phyloP scores from a whole-genome alignment of 2,113 vertebrate genomes.

The Ctenodactylus gundi region DNA sequence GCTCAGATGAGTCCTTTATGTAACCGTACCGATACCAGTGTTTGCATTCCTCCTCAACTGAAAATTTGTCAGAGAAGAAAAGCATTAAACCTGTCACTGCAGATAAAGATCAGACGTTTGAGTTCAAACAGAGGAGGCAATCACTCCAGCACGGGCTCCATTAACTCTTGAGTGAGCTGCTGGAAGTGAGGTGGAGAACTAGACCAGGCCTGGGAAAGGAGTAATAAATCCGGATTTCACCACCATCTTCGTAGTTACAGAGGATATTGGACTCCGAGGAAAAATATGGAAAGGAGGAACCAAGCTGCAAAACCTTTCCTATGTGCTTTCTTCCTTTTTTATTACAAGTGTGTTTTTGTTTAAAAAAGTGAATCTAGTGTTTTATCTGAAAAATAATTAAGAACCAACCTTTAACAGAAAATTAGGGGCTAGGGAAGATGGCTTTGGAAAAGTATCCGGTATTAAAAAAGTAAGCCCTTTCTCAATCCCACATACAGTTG shows the following conservation, averaged over 20 bases:
- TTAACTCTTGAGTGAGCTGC: conserved; percentile 75
- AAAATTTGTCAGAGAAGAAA: conserved; percentile 85
- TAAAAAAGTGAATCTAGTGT: background rate
- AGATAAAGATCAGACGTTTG: conserved; percentile 87
- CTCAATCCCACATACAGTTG: background rate
- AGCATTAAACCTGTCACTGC: conserved; percentile 85
- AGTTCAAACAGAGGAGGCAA: conserved; percentile 89
- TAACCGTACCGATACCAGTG: conserved; percentile 71
- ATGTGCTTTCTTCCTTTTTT: background rate
- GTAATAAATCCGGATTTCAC: background rate
- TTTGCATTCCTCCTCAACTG: conserved; percentile 84
- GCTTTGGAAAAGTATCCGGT: background rate
- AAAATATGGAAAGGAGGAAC: background rate
- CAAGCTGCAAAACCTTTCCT: background rate
- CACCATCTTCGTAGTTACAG: background rate
- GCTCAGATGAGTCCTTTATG: conserved; percentile 67
- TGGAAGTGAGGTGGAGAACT: background rate
- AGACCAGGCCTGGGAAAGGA: background rate
- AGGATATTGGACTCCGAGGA: background rate
- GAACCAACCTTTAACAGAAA: background rate
- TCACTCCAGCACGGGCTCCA: conserved; percentile 71
- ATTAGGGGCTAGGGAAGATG: background rate
- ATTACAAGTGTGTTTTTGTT: background rate
- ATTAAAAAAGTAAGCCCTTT: background rate
- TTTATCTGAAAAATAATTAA: background rate